Conservation (phyloP, 2,888 invertebrate genomes). For the Chouioia cunea region DNA sequence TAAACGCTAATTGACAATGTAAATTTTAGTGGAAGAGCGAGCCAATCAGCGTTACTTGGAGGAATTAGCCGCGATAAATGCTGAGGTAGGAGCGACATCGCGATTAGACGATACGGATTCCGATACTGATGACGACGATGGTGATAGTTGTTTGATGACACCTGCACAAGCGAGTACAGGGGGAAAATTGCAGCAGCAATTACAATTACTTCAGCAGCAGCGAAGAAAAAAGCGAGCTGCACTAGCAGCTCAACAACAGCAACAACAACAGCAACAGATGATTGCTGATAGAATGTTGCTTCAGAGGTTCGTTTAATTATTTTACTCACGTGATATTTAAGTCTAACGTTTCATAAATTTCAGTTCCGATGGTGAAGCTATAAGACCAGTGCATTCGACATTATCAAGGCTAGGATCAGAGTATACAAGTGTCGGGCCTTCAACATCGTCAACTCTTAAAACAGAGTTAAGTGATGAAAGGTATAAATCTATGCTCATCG, state of each 20-base stretch:
- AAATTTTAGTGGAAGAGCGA: slow-evolving; percentile 62
- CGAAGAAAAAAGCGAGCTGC: slow-evolving; percentile 35
- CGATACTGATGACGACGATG: slow-evolving; percentile 40
- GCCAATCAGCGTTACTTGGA: slow-evolving; percentile 64
- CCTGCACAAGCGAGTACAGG: slow-evolving; percentile 45
- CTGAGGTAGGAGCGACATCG: slow-evolving; percentile 60
- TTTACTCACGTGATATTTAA: neutral
- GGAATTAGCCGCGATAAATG: slow-evolving; percentile 61
- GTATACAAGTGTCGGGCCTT: slow-evolving; percentile 55
- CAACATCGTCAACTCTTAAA: slow-evolving; percentile 62
- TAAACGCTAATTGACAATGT: slow-evolving; percentile 46
- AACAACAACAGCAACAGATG: slow-evolving; percentile 18
- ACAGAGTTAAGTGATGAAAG: slow-evolving; percentile 75
- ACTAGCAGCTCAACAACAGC: slow-evolving; percentile 35
- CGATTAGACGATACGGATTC: slow-evolving; percentile 54
- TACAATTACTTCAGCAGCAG: slow-evolving; percentile 42
- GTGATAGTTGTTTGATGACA: slow-evolving; percentile 37
- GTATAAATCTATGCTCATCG: slow-evolving; percentile 77
- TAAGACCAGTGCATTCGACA: slow-evolving; percentile 65
- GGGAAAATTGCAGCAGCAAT: slow-evolving; percentile 46
- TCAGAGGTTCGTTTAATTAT: slow-evolving; percentile 18
- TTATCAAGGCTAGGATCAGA: slow-evolving; percentile 58
- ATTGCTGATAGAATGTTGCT: slow-evolving; percentile 35
- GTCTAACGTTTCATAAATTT: neutral
- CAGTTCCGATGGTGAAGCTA: slow-evolving; percentile 58